A percentile compares a stretch with the other conserved stretches of the same genome.
Evolutionary conservation across 2,113 vertebrate genomes (phyloP).

Genomic region (Monarcha castaneiventris): DNA sequence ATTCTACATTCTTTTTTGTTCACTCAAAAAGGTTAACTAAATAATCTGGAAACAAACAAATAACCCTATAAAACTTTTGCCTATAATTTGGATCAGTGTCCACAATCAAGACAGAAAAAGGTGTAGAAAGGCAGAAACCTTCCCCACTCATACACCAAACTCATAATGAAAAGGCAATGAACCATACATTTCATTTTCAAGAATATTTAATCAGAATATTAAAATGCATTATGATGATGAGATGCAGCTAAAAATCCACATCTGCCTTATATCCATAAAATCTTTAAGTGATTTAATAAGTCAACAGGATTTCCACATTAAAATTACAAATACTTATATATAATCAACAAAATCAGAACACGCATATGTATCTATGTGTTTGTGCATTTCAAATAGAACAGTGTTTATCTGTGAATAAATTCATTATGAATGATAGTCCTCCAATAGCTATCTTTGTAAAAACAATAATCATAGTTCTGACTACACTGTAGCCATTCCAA

Average conservation of each 20-base stretch:
- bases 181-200: neutral
- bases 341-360: neutral
- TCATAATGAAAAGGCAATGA: neutral
- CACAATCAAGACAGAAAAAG: neutral
- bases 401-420: neutral
- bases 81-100: neutral
- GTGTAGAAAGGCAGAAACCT: neutral
- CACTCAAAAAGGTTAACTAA: neutral
- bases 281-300: neutral
- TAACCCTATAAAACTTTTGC: neutral
- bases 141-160: neutral
- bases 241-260: neutral
- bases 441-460: neutral
- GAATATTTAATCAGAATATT: conserved; percentile 7
- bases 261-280: neutral
- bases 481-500: neutral
- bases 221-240: conserved; percentile 9
- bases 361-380: neutral
- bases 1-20: neutral
- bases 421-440: neutral
- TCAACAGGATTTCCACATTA: neutral
- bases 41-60: neutral
- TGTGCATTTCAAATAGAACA: neutral
- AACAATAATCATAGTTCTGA: neutral
- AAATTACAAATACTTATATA: neutral